A percentile compares a stretch with the other conserved stretches of the same genome.
These are phyloP conservation scores for Chymomyza costata DNA, from an alignment of 1,140 invertebrate genomes.

Conservation along the genomic window DNA sequence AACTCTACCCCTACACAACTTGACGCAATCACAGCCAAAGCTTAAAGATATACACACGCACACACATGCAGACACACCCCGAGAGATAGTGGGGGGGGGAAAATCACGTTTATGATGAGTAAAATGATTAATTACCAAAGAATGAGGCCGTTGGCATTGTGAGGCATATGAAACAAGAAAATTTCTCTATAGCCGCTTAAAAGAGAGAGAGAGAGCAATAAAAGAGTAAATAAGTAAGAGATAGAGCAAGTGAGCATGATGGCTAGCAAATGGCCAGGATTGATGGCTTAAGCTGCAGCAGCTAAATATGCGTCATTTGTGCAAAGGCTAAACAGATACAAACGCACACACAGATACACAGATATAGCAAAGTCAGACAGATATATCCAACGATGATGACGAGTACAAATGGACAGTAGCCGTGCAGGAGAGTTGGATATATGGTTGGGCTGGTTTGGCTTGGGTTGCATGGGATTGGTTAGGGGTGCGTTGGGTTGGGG, in stretches of 20 bases:
- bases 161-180: constrained; percentile 25
- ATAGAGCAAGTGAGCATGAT: background rate
- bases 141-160: constrained; percentile 59
- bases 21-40: constrained; percentile 41
- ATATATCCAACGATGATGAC: constrained; percentile 40
- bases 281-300: constrained; percentile 67
- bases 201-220: constrained; percentile 25
- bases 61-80: too few relatives aligned
- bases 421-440: constrained; percentile 30
- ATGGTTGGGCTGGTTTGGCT: constrained; percentile 15
- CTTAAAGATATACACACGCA: too few relatives aligned
- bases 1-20: constrained; percentile 22
- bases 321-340: constrained; percentile 46
- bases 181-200: constrained; percentile 30
- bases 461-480: constrained; percentile 26
- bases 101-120: constrained; percentile 71
- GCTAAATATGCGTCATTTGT: constrained; percentile 70
- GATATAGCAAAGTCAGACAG: constrained; percentile 3
- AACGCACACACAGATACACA: constrained; percentile 10
- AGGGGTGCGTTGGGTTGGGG: constrained; percentile 36
- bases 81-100: constrained; percentile 41
- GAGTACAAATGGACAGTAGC: constrained; percentile 58
- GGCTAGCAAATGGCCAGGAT: constrained; percentile 28
- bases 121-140: constrained; percentile 71
- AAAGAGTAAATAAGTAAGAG: constrained; percentile 24